Evolutionary conservation across 2,888 invertebrate genomes (phyloP).

Genomic region (Trachelus stipa): DNA sequence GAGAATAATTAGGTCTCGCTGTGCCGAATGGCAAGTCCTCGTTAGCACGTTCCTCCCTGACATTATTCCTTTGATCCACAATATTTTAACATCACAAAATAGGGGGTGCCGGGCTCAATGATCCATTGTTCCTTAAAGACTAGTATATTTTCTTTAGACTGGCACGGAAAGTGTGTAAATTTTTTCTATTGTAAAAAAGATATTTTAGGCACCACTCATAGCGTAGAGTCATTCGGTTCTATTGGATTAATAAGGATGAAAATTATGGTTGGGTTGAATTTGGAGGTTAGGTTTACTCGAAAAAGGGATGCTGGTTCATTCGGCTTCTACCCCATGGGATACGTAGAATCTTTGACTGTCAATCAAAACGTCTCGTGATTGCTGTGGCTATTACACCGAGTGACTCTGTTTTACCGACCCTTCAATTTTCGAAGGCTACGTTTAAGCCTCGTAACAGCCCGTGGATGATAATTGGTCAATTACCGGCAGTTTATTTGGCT

Average conservation of each 20-base stretch:
- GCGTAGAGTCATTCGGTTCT: not conserved
- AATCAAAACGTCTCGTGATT: not conserved
- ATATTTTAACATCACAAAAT: not conserved
- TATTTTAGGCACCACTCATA: not conserved
- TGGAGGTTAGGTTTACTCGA: not conserved
- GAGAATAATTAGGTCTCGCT: not conserved
- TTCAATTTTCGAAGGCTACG: slow-evolving; percentile 35
- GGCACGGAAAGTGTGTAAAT: not conserved
- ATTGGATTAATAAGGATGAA: not conserved
- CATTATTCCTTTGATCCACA: not conserved
- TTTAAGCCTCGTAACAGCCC: slow-evolving; percentile 21
- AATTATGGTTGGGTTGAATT: not conserved
- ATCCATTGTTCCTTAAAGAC: not conserved
- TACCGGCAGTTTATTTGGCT: slow-evolving; percentile 21
- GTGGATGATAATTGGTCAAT: slow-evolving; percentile 48
- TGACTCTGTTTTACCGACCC: slow-evolving; percentile 45
- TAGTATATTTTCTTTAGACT: not conserved
- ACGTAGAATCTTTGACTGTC: not conserved
- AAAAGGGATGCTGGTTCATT: not conserved
- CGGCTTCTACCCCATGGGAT: not conserved
- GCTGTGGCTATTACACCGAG: slow-evolving; percentile 39
- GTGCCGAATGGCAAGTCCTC: not conserved
- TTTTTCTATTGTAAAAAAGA: not conserved
- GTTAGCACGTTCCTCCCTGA: not conserved
- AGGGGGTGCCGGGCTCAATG: not conserved